Percentiles rank a stretch among this genome's conserved stretches.
phyloP scores from a whole-genome alignment of 2,797 vertebrate species.

The Mus caroli region DNA sequence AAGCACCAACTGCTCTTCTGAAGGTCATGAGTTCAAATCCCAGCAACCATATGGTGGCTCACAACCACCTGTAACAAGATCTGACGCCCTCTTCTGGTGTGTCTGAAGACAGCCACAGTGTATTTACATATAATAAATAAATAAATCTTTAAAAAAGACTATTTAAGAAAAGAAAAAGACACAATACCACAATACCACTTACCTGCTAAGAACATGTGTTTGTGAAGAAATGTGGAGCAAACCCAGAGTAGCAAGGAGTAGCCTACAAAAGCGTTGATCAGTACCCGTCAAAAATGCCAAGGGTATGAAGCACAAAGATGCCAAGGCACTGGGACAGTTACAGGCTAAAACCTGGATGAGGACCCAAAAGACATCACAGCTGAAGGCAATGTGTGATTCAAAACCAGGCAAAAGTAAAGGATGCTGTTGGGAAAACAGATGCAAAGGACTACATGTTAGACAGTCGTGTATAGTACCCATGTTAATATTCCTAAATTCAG shows the following conservation, averaged over 20 bases:
- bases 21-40: too few relatives aligned
- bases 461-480: background rate
- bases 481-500: conserved; percentile 28
- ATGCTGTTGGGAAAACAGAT: background rate
- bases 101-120: too few relatives aligned
- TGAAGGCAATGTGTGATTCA: conserved; percentile 2
- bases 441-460: background rate
- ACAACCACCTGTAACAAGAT: too few relatives aligned
- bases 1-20: too few relatives aligned
- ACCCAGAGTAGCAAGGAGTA: background rate
- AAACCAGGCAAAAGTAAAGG: background rate
- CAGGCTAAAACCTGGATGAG: background rate
- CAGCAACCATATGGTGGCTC: too few relatives aligned
- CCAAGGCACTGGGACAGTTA: background rate
- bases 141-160: too few relatives aligned
- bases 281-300: background rate
- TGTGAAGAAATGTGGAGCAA: conserved; percentile 1
- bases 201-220: conserved; percentile 25
- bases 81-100: too few relatives aligned
- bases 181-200: background rate
- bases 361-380: background rate
- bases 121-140: too few relatives aligned
- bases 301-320: conserved; percentile 24
- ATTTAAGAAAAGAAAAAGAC: too few relatives aligned
- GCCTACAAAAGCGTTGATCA: background rate